Base-by-base conservation (phyloP, 1,140 invertebrate species). In the Panulirus ornatus region DNA sequence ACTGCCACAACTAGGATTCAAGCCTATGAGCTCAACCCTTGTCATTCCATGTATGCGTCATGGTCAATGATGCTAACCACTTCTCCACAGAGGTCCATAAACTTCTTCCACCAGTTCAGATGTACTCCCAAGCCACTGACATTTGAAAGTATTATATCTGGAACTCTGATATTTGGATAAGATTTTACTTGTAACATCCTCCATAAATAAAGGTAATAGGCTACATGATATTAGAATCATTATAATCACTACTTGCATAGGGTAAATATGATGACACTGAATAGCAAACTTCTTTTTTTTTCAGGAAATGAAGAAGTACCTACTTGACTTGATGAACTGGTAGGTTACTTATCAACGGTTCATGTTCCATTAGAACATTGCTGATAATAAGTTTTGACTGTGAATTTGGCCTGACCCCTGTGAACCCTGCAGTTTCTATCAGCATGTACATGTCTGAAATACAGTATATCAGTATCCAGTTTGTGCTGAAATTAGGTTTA, bases 271-370 rank as follows among this genome's bases (percentile, higher is more conserved):
- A 27, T 70, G 22, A 14, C 22, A 58, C 34, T 30, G 22, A 5
- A 27, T 70, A 22, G 5, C 5, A 11, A 27, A 22, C 44, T 30
- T 70, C 34, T 70, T 42, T 22, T 73, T 44, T 34, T 73, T 51
- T 14, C 63, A 73, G 70, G 83, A 85, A 71, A 85, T 85, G 83
- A 85, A 73, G 70, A 75, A 73, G 51, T 47, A 75, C 38, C 66
- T 85, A 38, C 42, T 51, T 71, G 83, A 85, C 2, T 42, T 85
- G 8, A 85, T 85, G 83, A 85, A 85, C 42, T 51, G 83, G 83
- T 75, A 51, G 51, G 83, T 40, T 42, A 6, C 22, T 75, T 8
- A 40, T 54, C 8, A 70, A 11, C 66, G 30, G 8, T 14, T 27
- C 22, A n/a, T 70, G n/a, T 14, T 3, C 11, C 5, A 51, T 51